Evolutionary conservation across 1,140 invertebrate species (phyloP).

Genomic region (Conus betulinus): DNA sequence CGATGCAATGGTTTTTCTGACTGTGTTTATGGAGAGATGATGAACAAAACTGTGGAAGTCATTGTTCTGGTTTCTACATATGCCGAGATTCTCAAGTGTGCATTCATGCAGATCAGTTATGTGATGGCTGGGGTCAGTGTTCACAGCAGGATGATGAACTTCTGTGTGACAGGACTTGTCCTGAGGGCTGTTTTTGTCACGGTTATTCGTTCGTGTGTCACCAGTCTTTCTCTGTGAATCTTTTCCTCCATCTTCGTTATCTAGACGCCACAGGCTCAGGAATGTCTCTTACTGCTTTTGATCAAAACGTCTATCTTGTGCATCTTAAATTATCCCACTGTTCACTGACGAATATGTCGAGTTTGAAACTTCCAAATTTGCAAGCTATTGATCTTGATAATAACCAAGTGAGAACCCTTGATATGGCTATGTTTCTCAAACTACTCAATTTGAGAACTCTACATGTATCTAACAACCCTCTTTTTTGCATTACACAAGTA

Average conservation of each 20-base stretch:
- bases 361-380: neutral
- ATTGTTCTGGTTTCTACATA: slow-evolving; percentile 37
- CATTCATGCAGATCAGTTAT: slow-evolving; percentile 19
- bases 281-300: neutral
- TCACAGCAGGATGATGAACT: slow-evolving; percentile 38
- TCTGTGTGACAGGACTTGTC: slow-evolving; percentile 26
- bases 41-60: neutral
- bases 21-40: neutral
- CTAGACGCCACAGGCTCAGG: neutral
- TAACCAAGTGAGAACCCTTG: slow-evolving; percentile 22
- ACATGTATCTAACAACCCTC: slow-evolving; percentile 26
- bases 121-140: slow-evolving; percentile 12
- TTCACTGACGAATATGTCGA: neutral
- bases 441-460: slow-evolving; percentile 25
- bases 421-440: neutral
- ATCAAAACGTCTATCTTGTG: neutral
- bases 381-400: slow-evolving; percentile 26
- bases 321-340: neutral
- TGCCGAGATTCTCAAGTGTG: slow-evolving; percentile 27
- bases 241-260: neutral
- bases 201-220: slow-evolving; percentile 18
- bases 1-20: too few relatives aligned
- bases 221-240: neutral
- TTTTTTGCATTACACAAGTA: neutral
- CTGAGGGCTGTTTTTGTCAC: slow-evolving; percentile 49